Evolutionary conservation across 2,888 invertebrate genomes (phyloP), one percentile per base, ranked within the genome.

Genomic region (Brachypalpus laphriformis): DNA sequence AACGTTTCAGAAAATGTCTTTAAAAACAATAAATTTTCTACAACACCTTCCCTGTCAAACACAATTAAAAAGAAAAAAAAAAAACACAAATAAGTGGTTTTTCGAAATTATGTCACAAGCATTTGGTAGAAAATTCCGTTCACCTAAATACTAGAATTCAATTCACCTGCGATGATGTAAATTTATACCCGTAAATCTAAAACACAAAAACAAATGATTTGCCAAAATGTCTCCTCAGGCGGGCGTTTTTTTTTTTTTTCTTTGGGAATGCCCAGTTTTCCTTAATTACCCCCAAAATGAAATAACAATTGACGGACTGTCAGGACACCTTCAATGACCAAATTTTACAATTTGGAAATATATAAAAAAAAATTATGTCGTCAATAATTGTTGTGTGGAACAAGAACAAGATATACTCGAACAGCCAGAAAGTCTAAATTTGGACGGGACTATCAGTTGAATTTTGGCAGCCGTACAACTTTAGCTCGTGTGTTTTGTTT

Each of bases 381-480:
- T 71, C 56, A 57, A 57, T 49, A 28, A 59, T 4, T 20, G 45
- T 54, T 47, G 14, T 14, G 31, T 47, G 22, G 18, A 22, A 28
- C 57, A 28, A 16, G 22, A 20, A 22, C 9, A 54, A 63, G 28
- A 34, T 28, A 22, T 8, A 34, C n/a, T n/a, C n/a, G n/a, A n/a
- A n/a, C 3, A 20, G 4, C 18, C 16, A 42, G 45, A 63, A 63
- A 20, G 51, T 78, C 78, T 71, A 78, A 71, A 71, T 71, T 71
- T 25, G 63, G 63, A 74, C 18, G 66, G 34, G 16, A 59, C 68
- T 51, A 68, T 85, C 65, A 59, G 51, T 80, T 80, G 70, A 51
- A 74, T 76, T 76, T 85, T 85, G 80, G 85, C 85, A 85, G 28
- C 65, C 25, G 54, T 40, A 81, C 85, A 85, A 71, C 31, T 80